Percentiles rank a stretch among this genome's conserved stretches.
Evolutionary conservation across 2,888 invertebrate genomes (phyloP).

Genomic region (Drosophila mercatorum): DNA sequence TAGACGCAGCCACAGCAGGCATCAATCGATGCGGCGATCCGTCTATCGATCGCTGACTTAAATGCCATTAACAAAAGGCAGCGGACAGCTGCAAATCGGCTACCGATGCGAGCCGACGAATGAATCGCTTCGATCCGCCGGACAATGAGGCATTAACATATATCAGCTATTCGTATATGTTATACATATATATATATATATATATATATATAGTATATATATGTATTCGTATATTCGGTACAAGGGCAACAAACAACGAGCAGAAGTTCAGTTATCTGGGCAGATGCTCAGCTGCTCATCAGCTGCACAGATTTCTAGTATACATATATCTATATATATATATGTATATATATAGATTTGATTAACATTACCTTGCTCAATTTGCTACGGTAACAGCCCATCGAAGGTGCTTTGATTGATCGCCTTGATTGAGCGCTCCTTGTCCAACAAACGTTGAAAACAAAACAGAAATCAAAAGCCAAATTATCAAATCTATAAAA

Average conservation of each 20-base stretch:
- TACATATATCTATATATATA: conserved; percentile 14
- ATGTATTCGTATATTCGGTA: conserved; percentile 61
- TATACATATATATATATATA: conserved; percentile 39
- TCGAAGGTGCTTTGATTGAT: conserved; percentile 66
- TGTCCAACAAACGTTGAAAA: conserved; percentile 3
- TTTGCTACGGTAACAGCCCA: conserved; percentile 63
- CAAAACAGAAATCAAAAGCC: conserved; percentile 8
- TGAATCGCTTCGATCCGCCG: conserved; percentile 18
- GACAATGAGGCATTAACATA: conserved; percentile 73
- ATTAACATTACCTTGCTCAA: conserved; percentile 64
- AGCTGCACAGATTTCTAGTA: neutral
- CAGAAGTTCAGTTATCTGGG: conserved; percentile 59
- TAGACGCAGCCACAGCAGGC: conserved; percentile 49
- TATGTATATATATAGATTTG: conserved; percentile 52
- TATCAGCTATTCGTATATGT: conserved; percentile 24
- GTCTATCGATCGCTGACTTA: conserved; percentile 38
- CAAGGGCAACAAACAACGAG: conserved; percentile 64
- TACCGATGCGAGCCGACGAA: conserved; percentile 41
- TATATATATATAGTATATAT: conserved; percentile 21
- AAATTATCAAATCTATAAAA: conserved; percentile 2
- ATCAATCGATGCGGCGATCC: conserved; percentile 37
- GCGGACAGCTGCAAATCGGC: conserved; percentile 57
- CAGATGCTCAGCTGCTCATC: conserved; percentile 24
- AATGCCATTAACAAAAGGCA: conserved; percentile 64
- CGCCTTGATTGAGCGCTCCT: conserved; percentile 45